Evolutionary conservation across 1,140 invertebrate genomes (phyloP).

Genomic region (Musca domestica): DNA sequence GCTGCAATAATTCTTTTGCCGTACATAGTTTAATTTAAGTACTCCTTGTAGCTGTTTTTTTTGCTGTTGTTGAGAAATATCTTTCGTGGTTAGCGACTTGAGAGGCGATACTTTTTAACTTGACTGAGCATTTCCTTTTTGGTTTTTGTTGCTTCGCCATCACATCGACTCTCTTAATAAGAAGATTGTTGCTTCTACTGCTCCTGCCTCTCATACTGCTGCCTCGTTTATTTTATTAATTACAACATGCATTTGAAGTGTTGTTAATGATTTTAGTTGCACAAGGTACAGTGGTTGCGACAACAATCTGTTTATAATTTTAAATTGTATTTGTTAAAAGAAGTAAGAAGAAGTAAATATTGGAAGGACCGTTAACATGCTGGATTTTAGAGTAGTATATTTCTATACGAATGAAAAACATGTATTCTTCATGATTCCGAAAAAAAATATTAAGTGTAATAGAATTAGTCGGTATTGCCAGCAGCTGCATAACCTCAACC

Average conservation of each 20-base stretch:
- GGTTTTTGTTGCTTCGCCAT: neutral
- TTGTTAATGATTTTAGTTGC: conserved; percentile 1
- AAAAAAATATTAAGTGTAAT: too few relatives aligned
- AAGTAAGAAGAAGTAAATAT: too few relatives aligned
- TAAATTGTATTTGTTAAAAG: too few relatives aligned
- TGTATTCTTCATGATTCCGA: too few relatives aligned
- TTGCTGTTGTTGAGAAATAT: conserved; percentile 31
- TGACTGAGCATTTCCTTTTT: conserved; percentile 47
- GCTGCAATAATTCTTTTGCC: too few relatives aligned
- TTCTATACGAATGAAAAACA: too few relatives aligned
- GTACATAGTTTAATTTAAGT: neutral
- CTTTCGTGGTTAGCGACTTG: conserved; percentile 49
- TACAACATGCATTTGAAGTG: conserved; percentile 9
- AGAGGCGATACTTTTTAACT: conserved; percentile 52
- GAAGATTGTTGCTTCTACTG: neutral
- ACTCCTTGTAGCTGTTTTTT: neutral
- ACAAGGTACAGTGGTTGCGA: too few relatives aligned
- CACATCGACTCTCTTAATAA: neutral
- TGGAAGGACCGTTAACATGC: too few relatives aligned
- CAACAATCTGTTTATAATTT: too few relatives aligned
- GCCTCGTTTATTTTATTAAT: conserved; percentile 18
- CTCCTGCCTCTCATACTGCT: neutral
- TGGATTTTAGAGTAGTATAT: too few relatives aligned
- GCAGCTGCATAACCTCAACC: too few relatives aligned
- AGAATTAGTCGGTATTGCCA: too few relatives aligned